Conservation (phyloP, 1,140 invertebrate species). For the Cyphomyrmex costatus region DNA sequence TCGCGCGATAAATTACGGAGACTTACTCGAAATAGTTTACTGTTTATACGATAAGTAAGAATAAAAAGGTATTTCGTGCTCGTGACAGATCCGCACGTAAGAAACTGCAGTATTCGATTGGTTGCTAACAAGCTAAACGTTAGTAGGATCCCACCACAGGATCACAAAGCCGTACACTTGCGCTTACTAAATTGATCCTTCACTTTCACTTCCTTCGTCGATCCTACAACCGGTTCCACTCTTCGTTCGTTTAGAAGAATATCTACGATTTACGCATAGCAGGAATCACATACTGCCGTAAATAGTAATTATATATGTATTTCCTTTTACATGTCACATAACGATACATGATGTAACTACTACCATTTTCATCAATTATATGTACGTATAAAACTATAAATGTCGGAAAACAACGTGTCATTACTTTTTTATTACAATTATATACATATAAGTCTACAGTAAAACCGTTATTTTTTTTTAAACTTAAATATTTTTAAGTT, state of each 20-base stretch:
- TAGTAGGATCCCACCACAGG: slow-evolving; percentile 80
- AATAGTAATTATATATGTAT: neutral
- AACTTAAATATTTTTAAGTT: slow-evolving; percentile 2
- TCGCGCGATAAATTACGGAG: neutral
- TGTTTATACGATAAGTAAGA: neutral
- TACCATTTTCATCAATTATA: neutral
- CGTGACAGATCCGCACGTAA: slow-evolving; percentile 72
- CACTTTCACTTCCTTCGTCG: slow-evolving; percentile 83
- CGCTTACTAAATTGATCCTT: slow-evolving; percentile 77
- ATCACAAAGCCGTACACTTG: slow-evolving; percentile 74
- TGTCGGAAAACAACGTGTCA: neutral
- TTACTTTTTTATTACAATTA: neutral
- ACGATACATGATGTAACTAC: slow-evolving; percentile 15
- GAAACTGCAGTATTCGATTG: slow-evolving; percentile 75
- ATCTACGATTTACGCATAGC: slow-evolving; percentile 10
- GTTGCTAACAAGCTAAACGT: slow-evolving; percentile 70
- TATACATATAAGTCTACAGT: neutral
- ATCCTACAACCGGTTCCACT: slow-evolving; percentile 52
- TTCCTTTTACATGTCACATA: neutral
- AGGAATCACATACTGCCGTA: slow-evolving; percentile 1
- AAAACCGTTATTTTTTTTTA: neutral
- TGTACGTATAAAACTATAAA: neutral
- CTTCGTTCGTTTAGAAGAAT: slow-evolving; percentile 35
- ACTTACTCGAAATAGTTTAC: slow-evolving; percentile 17
- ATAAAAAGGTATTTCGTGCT: slow-evolving; percentile 35